These are phyloP conservation scores for Coracopsis vasa DNA, from an alignment of 2,113 vertebrate species.

Conservation along the genomic window DNA sequence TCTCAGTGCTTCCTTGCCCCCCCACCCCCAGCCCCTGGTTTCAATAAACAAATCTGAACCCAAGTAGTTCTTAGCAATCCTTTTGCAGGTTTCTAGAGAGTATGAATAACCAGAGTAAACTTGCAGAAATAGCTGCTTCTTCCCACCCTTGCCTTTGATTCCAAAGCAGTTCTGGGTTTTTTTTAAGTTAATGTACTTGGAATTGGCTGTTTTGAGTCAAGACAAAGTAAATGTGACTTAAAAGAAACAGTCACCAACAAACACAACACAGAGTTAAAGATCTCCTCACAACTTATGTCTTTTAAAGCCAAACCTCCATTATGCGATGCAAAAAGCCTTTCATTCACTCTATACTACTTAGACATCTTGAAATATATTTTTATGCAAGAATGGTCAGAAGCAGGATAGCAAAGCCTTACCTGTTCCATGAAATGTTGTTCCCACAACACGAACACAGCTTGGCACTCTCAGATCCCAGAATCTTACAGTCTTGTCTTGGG, in stretches of 20 bases:
- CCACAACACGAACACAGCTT: constrained; percentile 96
- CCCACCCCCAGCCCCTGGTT: not conserved
- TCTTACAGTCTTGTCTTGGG: constrained; percentile 96
- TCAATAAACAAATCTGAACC: not conserved
- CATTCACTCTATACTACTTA: not conserved
- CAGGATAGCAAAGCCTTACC: constrained; percentile 67
- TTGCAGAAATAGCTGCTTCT: not conserved
- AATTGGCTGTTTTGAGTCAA: not conserved
- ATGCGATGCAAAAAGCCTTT: accelerated
- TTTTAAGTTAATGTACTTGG: not conserved
- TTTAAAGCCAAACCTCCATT: not conserved
- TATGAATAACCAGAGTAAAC: not conserved
- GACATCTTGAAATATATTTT: not conserved
- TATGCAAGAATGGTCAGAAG: not conserved
- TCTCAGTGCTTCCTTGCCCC: too few species aligned
- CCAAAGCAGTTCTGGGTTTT: not conserved
- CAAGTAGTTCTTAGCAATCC: not conserved
- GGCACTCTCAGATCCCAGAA: constrained; percentile 98
- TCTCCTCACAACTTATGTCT: not conserved
- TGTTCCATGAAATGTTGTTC: constrained; percentile 95
- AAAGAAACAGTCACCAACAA: not conserved
- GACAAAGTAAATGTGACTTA: not conserved
- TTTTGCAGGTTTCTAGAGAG: not conserved
- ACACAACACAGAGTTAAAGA: not conserved
- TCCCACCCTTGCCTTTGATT: not conserved